A percentile compares a stretch with the other conserved stretches of the same genome.
Evolutionary conservation across 1,140 invertebrate genomes (phyloP).

Genomic region (Gonatopus flavifemur): DNA sequence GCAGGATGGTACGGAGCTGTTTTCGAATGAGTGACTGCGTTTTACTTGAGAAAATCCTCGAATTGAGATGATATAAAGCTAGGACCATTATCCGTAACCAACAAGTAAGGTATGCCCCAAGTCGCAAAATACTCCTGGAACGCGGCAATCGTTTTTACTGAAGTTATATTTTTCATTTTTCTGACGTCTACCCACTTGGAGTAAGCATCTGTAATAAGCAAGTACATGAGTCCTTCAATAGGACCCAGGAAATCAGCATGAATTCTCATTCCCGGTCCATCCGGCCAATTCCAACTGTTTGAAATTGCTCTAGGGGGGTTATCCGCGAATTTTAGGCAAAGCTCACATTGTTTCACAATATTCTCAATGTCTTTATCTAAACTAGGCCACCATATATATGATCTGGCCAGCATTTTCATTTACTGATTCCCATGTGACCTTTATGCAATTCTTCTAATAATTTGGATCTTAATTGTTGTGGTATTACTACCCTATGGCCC

Average conservation of each 20-base stretch:
- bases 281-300: conserved; percentile 18
- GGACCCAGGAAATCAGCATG: no score
- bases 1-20: no score
- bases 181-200: conserved; percentile 45
- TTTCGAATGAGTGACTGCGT: conserved; percentile 16
- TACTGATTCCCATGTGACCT: conserved; percentile 29
- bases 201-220: conserved; percentile 49
- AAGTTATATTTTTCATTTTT: background rate
- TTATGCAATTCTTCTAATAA: background rate
- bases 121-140: conserved; percentile 17
- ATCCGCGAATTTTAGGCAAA: background rate
- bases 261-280: conserved; percentile 28
- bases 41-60: conserved; percentile 12
- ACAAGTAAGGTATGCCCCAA: conserved; percentile 14
- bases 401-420: conserved; percentile 40
- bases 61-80: conserved; percentile 17
- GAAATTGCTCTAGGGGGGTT: conserved; percentile 13
- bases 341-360: background rate
- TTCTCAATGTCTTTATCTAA: conserved; percentile 39
- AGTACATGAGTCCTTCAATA: conserved; percentile 33
- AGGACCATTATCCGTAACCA: conserved; percentile 20
- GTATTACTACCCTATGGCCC: conserved; percentile 34
- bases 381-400: conserved; percentile 42
- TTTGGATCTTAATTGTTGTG: background rate
- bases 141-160: conserved; percentile 10